Evolutionary conservation across 1,140 invertebrate species (phyloP), one percentile per base, ranked within the genome.

Genomic region (Panonychus citri): DNA sequence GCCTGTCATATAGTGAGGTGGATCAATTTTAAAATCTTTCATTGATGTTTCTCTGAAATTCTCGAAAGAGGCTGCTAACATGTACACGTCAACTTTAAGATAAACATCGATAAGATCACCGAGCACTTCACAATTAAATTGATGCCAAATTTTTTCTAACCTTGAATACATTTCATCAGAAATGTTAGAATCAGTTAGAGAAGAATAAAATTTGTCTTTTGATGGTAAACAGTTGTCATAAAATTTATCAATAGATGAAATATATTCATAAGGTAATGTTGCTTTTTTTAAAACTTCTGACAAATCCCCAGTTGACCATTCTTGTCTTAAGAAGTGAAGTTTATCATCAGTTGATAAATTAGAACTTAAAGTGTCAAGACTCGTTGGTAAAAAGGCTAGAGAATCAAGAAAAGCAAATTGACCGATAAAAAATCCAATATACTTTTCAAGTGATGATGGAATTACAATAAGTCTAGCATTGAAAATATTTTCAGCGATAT

Each of bases 1-100:
- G 0, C 58, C 17, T 12, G 61, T 63, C 51, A 61, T 66, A 59
- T 65, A 68, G 46, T 61, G 58, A 8, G 59, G 54, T 1, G 64
- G 62, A 59, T 68, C 66, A 74, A 62, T 10, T 40, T 40, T 40
- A 40, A 12, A 40, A 40, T 40, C n/a, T n/a, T 40, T 40, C n/a
- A 40, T 12, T 12, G 10, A 40, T n/a, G n/a, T 12, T 12, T 40
- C 39, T 40, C 39, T 40, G n/a, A 40, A 40, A n/a, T 71, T 70
- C 66, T 73, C 69, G 64, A 74, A 73, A 27, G 74, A 61, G 64
- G 74, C 70, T 5, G 64, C 66, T 53, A 70, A 60, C 27, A 71
- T 57, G 24, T 68, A 50, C 7, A 70, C 64, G 61, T 72, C 64
- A 54, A 60, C 64, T 64, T 67, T 69, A 24, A 70, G 59, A 63